These are phyloP conservation scores for Enteromius anoplus DNA, from an alignment of 2,797 vertebrate genomes.

Conservation along the genomic window DNA sequence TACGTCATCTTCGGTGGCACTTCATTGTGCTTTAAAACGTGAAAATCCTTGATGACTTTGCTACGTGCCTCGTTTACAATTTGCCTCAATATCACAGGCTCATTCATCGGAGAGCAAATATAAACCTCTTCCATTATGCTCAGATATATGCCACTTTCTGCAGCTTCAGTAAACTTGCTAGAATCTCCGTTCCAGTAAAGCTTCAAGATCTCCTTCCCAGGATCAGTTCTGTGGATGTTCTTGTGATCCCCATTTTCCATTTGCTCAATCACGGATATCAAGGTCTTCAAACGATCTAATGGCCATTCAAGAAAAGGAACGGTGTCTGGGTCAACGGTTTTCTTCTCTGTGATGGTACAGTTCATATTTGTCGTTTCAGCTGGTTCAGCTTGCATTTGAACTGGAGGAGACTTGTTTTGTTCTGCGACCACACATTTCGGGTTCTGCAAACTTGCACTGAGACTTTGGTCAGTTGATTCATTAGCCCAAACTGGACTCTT, in stretches of 20 bases:
- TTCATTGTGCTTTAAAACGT: conserved; percentile 62
- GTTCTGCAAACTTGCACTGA: background rate
- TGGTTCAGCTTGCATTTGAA: background rate
- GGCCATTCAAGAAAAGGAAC: conserved; percentile 66
- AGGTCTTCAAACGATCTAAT: background rate
- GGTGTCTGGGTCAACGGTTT: background rate
- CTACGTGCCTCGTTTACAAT: background rate
- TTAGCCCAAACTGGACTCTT: background rate
- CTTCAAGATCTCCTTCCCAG: background rate
- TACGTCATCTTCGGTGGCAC: conserved; percentile 61
- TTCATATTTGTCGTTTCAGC: background rate
- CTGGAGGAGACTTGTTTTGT: background rate
- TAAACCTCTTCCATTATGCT: background rate
- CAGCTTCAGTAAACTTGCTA: fast-evolving
- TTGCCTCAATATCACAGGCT: conserved; percentile 63
- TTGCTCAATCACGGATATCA: conserved; percentile 35
- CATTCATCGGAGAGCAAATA: background rate
- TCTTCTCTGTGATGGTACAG: background rate
- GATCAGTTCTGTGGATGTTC: fast-evolving
- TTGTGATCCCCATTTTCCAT: background rate
- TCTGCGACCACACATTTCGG: background rate
- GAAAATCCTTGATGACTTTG: conserved; percentile 46
- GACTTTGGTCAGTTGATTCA: background rate
- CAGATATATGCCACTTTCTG: background rate
- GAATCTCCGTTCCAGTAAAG: conserved; percentile 56